Evolutionary conservation across 2,113 vertebrate genomes (phyloP), one percentile per base, ranked within the genome.

Genomic region (Brachypodius melanocephalos): DNA sequence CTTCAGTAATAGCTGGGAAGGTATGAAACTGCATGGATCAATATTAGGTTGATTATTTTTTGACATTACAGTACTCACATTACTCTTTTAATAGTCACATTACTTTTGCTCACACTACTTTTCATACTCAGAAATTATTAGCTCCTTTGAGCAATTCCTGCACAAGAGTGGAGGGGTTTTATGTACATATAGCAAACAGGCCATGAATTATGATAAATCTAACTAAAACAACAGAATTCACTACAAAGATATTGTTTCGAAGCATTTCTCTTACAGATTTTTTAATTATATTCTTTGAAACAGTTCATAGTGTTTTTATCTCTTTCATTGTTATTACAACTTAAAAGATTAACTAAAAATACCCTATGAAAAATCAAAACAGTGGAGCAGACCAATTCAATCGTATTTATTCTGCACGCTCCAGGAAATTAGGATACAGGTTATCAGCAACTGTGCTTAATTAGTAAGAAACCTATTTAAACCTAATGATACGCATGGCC

Each of bases 391-490:
- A 36, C 58, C 17, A 1, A 68, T 85, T 84, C 2, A 5, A 65
- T 66, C 51, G 40, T 69, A 91, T 83, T 94, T 86, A 84, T 84
- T 69, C 71, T 57, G 45, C 74, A 75, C 0, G 3, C 72, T 90
- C 42, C 85, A 84, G 21, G 1, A 81, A 96, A 90, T 86, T 32
- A 66, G 62, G 74, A 82, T 90, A 58, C 38, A 85, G 62, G 55
- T 92, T 82, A 95, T 82, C 77, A 94, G 45, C 69, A 89, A 87
- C 62, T 79, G 73, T 22, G 9, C 36, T 89, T 91, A 89, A 96
- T 95, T 91, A 93, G 87, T 85, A 85, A 82, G 58, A 85, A 92
- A 89, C 69, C 62, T 76, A 89, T 65, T 95, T 89, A 89, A 91
- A 82, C 45, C 71, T 76, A 85, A 89, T 79, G 81, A 89, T 83